phyloP scores from a whole-genome alignment of 2,797 vertebrate species.

The Bovichtus variegatus region DNA sequence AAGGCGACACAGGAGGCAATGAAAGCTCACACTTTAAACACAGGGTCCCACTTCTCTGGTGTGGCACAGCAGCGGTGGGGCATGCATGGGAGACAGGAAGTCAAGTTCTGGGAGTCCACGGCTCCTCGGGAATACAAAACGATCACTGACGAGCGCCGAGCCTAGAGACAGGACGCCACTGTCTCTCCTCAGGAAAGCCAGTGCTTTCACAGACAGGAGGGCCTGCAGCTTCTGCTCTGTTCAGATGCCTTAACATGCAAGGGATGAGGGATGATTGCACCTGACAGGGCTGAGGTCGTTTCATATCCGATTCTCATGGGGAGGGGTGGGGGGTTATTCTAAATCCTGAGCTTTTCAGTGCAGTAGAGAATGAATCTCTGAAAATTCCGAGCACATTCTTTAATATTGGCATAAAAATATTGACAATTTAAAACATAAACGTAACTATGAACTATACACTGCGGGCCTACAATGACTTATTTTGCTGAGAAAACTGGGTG shows the following conservation, averaged over 20 bases:
- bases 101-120: constrained; percentile 68
- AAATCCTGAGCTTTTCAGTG: constrained; percentile 9
- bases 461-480: neutral
- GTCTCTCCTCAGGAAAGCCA: constrained; percentile 69
- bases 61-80: constrained; percentile 47
- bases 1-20: constrained; percentile 71
- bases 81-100: constrained; percentile 75
- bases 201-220: constrained; percentile 63
- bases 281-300: constrained; percentile 58
- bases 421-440: neutral
- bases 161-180: constrained; percentile 78
- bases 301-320: constrained; percentile 47
- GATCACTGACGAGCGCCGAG: constrained; percentile 67
- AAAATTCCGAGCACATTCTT: neutral
- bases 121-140: constrained; percentile 79
- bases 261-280: constrained; percentile 67
- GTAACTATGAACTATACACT: neutral
- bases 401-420: neutral
- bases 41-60: constrained; percentile 69
- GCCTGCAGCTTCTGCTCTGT: constrained; percentile 61
- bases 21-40: constrained; percentile 72
- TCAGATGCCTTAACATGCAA: constrained; percentile 74
- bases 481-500: neutral
- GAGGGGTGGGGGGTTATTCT: neutral
- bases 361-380: neutral